These are phyloP conservation scores for Pseudochirops cupreus DNA, from an alignment of 2,797 vertebrate species.

Conservation along the genomic window DNA sequence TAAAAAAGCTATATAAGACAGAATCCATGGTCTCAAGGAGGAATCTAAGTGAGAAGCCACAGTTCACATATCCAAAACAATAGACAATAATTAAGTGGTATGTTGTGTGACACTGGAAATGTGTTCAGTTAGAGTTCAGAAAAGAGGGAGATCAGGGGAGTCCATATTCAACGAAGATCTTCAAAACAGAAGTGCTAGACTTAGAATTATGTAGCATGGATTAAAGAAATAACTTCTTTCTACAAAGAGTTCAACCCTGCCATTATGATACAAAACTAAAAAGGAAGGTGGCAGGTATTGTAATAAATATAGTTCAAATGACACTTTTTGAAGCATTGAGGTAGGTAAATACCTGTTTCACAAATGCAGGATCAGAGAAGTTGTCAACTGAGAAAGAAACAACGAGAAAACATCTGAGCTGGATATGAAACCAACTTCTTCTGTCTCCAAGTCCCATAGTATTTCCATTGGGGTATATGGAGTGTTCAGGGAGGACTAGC, in stretches of 20 bases:
- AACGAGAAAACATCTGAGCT: not conserved
- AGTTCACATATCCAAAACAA: not conserved
- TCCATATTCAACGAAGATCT: constrained; percentile 37
- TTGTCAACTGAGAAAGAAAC: constrained; percentile 20
- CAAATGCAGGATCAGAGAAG: not conserved
- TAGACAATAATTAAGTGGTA: not conserved
- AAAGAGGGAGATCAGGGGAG: constrained; percentile 37
- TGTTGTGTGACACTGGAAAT: not conserved
- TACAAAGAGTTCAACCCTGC: not conserved
- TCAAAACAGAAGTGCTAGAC: not conserved
- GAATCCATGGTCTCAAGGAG: not conserved
- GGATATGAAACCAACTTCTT: too few relatives aligned
- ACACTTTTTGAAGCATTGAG: not conserved
- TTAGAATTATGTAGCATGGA: not conserved
- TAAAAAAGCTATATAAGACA: not conserved
- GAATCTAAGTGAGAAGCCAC: not conserved
- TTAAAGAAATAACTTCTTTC: not conserved
- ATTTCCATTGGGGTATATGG: too few relatives aligned
- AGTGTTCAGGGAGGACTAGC: too few relatives aligned
- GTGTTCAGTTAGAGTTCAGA: constrained; percentile 53
- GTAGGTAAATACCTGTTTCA: not conserved
- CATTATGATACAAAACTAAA: not conserved
- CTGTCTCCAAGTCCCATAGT: too few relatives aligned
- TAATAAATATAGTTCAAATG: not conserved
- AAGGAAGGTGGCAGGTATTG: not conserved